Evolutionary conservation across 2,797 vertebrate genomes (phyloP).

Genomic region (Manis pentadactyla): DNA sequence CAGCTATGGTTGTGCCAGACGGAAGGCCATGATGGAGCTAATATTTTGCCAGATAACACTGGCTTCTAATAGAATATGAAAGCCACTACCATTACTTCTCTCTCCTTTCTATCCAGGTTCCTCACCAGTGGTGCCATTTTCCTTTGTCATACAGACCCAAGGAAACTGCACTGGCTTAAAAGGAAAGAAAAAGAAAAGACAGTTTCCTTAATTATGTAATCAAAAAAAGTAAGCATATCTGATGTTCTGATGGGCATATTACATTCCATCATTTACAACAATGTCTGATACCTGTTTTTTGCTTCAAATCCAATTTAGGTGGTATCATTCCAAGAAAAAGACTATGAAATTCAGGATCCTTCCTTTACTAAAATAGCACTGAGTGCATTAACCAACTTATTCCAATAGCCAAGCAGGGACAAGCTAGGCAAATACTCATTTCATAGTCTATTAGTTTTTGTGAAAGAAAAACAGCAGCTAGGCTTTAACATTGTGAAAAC

Average conservation of each 20-base stretch:
- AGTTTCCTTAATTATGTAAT: neutral
- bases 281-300: neutral
- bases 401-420: neutral
- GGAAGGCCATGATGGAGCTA: no score
- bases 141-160: neutral
- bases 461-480: neutral
- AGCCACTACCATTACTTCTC: accelerated
- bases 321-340: neutral
- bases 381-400: neutral
- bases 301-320: neutral
- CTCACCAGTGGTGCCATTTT: neutral
- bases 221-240: neutral
- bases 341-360: neutral
- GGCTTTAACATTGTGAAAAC: neutral
- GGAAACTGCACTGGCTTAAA: neutral
- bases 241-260: neutral
- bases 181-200: neutral
- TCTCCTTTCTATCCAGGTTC: neutral
- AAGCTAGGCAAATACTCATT: neutral
- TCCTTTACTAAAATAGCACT: neutral
- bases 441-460: neutral
- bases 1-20: neutral
- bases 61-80: neutral
- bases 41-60: accelerated
- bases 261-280: neutral